Base-by-base conservation (phyloP, 1,140 invertebrate genomes). In the Yoshiicerus persimilis region DNA sequence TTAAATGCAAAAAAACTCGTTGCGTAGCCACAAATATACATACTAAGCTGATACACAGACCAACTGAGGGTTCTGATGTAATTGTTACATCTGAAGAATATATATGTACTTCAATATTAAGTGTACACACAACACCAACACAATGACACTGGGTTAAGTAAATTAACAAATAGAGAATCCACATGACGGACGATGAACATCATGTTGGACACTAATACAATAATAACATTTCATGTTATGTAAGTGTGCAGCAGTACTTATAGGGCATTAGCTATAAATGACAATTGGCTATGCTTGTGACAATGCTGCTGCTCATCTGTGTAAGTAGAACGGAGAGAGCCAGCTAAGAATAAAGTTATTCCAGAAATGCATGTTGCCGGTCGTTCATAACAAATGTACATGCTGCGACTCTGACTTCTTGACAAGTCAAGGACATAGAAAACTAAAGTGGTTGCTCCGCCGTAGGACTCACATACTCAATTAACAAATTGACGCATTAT, bases 371-470 rank as follows among this genome's bases (percentile, higher is more conserved):
- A 23, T 80, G n/a, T 80, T 80, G 75, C 30, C 27, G 4, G 9
- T n/a, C 20, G 25, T n/a, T 23, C 62, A 36, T 80, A 80, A 34
- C 32, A 80, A 80, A 80, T 80, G 30, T 80, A 80, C 75, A 36
- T 80, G 32, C 30, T 70, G 75, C 75, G 75, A 80, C 75, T 80
- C 75, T 80, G 75, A 80, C 75, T 70, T 25, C 64, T 80, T 80
- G 75, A 80, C 75, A 80, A 80, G 75, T 80, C 75, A 80, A 80
- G 75, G 75, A 80, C 75, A 80, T 80, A 80, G 75, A 80, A 80
- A 80, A 80, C 75, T 80, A 80, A 80, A 80, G 75, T 80, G 75
- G 75, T 80, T 80, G 75, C 75, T 80, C 75, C 75, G 32, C 20
- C 75, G 75, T 80, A 80, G 75, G 75, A 80, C 32, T 80, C 66